These are phyloP conservation scores for Tolmerus cingulatus DNA, from an alignment of 2,888 invertebrate genomes.

Conservation along the genomic window DNA sequence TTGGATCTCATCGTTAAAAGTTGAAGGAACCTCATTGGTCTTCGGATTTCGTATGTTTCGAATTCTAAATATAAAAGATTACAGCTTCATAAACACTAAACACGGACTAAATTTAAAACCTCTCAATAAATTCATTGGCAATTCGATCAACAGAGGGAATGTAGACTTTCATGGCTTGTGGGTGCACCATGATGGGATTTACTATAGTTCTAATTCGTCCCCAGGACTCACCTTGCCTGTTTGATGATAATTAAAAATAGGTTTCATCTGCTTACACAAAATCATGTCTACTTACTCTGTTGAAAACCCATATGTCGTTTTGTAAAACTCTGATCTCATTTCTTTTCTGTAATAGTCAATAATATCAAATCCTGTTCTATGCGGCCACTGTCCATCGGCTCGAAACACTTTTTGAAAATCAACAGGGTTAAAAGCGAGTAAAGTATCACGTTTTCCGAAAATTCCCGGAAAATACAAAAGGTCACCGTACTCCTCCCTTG, in stretches of 20 bases:
- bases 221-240: slow-evolving; percentile 66
- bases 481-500: slow-evolving; percentile 60
- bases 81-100: background rate
- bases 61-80: slow-evolving; percentile 54
- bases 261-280: no score
- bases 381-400: slow-evolving; percentile 64
- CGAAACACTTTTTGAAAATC: slow-evolving; percentile 64
- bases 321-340: background rate
- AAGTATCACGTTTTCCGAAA: slow-evolving; percentile 57
- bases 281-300: background rate
- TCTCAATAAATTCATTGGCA: slow-evolving; percentile 56
- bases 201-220: slow-evolving; percentile 71
- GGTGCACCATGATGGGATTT: slow-evolving; percentile 71
- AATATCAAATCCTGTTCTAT: slow-evolving; percentile 59
- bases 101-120: slow-evolving; percentile 48
- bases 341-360: slow-evolving; percentile 59
- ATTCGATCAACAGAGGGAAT: slow-evolving; percentile 65
- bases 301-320: background rate
- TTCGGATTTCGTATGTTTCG: slow-evolving; percentile 55
- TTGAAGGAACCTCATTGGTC: slow-evolving; percentile 59
- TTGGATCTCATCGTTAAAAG: slow-evolving; percentile 66
- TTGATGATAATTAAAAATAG: background rate
- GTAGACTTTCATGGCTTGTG: slow-evolving; percentile 66
- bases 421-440: slow-evolving; percentile 66
- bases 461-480: slow-evolving; percentile 63